A percentile compares a stretch with the other conserved stretches of the same genome.
Conservation (phyloP, 2,797 vertebrate species). For the Pygocentrus nattereri region DNA sequence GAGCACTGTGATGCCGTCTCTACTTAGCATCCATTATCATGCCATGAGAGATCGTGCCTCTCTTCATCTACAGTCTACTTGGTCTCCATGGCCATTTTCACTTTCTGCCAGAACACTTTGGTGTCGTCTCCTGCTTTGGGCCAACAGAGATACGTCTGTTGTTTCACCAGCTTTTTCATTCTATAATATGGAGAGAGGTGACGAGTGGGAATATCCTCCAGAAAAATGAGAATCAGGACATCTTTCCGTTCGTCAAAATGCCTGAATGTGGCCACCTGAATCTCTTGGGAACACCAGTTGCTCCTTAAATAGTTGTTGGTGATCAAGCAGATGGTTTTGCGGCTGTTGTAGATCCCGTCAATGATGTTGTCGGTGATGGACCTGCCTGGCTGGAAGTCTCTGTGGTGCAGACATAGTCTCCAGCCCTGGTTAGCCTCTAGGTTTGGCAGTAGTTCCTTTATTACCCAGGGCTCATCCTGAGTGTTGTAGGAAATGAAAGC, state of each 20-base stretch:
- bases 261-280: conserved; percentile 76
- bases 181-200: conserved; percentile 72
- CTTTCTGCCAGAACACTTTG: conserved; percentile 76
- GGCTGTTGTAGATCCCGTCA: conserved; percentile 75
- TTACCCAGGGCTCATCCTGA: conserved; percentile 63
- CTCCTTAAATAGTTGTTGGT: conserved; percentile 74
- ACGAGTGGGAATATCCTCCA: conserved; percentile 73
- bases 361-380: conserved; percentile 78
- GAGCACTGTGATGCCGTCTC: conserved; percentile 7
- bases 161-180: conserved; percentile 76
- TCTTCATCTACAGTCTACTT: conserved; percentile 35
- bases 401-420: conserved; percentile 49
- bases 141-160: conserved; percentile 74
- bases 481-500: conserved; percentile 57
- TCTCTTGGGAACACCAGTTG: conserved; percentile 79
- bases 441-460: conserved; percentile 43
- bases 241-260: conserved; percentile 77
- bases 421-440: conserved; percentile 29
- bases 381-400: conserved; percentile 66
- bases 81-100: conserved; percentile 67
- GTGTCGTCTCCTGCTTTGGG: conserved; percentile 53
- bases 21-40: conserved; percentile 20
- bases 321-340: conserved; percentile 80
- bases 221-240: conserved; percentile 76
- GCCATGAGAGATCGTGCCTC: conserved; percentile 14